These are phyloP conservation scores for Procambarus virginalis DNA, from an alignment of 1,140 invertebrate genomes.

Conservation along the genomic window DNA sequence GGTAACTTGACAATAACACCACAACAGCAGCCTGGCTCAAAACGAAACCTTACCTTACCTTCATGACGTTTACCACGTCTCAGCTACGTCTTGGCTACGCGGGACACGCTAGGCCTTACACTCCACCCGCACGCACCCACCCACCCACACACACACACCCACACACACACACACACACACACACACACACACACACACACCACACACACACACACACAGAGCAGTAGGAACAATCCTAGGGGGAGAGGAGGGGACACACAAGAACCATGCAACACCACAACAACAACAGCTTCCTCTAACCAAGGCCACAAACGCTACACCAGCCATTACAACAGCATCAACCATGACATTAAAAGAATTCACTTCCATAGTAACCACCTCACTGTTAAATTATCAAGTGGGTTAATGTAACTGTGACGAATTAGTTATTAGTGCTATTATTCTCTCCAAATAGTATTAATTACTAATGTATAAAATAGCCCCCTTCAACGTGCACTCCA, in stretches of 20 bases:
- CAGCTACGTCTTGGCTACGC: too few species aligned
- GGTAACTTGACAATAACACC: too few species aligned
- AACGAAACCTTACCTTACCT: not conserved
- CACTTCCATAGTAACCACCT: not conserved
- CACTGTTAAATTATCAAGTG: conserved; percentile 15
- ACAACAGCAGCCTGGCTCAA: not conserved
- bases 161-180: too few species aligned
- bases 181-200: not conserved
- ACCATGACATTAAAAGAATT: not conserved
- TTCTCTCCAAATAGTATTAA: not conserved
- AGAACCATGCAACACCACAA: conserved; percentile 33
- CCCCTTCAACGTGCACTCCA: conserved; percentile 23
- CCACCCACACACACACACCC: too few species aligned
- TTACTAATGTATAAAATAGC: not conserved
- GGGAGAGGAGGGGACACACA: not conserved
- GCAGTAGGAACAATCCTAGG: conserved; percentile 27
- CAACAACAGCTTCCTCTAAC: not conserved
- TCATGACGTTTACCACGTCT: not conserved
- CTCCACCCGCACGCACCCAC: too few species aligned
- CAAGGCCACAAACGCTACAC: conserved; percentile 26
- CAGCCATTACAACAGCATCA: conserved; percentile 1
- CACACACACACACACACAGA: not conserved
- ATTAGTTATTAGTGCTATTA: conserved; percentile 9
- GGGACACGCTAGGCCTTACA: too few species aligned
- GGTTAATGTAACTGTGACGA: conserved; percentile 10